phyloP scores from a whole-genome alignment of 2,113 vertebrate species.

The Melanerpes formicivorus region DNA sequence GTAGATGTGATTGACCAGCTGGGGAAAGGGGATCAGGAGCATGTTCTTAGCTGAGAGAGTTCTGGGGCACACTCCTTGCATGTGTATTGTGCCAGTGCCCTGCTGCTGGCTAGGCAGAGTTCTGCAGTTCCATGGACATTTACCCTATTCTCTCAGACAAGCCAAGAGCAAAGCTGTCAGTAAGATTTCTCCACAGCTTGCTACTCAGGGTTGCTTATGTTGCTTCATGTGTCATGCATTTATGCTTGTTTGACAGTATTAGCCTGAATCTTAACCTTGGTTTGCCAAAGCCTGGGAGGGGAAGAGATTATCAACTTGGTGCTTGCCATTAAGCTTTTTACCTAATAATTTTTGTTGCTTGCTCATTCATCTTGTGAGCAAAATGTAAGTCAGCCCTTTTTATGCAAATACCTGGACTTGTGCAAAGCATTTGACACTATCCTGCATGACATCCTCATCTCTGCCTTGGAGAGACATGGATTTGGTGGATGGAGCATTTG shows the following conservation, averaged over 20 bases:
- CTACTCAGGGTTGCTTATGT: not conserved
- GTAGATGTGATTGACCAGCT: not conserved
- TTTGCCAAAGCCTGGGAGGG: not conserved
- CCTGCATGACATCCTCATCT: not conserved
- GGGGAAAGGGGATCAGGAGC: not conserved
- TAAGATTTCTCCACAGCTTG: not conserved
- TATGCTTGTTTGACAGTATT: not conserved
- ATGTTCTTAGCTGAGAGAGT: not conserved
- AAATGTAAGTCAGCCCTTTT: not conserved
- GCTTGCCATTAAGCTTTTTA: not conserved
- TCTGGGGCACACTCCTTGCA: not conserved
- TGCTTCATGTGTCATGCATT: not conserved
- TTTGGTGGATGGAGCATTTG: no score
- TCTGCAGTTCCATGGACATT: not conserved
- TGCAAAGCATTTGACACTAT: not conserved
- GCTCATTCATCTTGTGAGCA: not conserved
- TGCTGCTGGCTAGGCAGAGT: not conserved
- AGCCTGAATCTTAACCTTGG: not conserved
- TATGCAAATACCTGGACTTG: not conserved
- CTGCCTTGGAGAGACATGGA: not conserved
- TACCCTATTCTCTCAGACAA: not conserved
- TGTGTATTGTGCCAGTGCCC: not conserved
- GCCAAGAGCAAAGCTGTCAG: not conserved
- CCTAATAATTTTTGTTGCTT: not conserved
- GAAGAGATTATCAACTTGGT: not conserved